phyloP scores from a whole-genome alignment of 1,140 invertebrate species.

The Ostrea edulis region DNA sequence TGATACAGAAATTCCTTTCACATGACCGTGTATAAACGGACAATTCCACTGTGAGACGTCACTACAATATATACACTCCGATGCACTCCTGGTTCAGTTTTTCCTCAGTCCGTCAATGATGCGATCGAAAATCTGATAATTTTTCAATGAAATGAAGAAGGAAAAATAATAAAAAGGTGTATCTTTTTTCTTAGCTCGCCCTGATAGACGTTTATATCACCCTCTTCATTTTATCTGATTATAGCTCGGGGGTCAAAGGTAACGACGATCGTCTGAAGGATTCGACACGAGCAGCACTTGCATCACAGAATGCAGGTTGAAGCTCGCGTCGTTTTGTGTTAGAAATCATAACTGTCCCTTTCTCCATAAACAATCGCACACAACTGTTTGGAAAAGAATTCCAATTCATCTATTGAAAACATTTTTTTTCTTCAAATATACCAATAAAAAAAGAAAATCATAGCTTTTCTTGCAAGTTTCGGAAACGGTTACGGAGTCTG shows the following conservation, averaged over 20 bases:
- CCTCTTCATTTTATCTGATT: constrained; percentile 26
- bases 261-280: not conserved
- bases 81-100: not conserved
- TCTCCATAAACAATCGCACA: not conserved
- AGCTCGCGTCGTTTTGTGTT: not conserved
- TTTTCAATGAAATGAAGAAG: constrained; percentile 25
- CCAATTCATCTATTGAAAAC: not conserved
- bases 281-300: not conserved
- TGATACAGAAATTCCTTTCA: constrained; percentile 32
- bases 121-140: constrained; percentile 32
- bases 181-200: constrained; percentile 17
- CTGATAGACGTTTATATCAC: constrained; percentile 31
- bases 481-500: too few species aligned
- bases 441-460: not conserved
- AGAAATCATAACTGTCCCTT: not conserved
- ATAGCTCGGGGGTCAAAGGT: constrained; percentile 22
- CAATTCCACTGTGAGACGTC: not conserved
- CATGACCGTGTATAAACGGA: not conserved
- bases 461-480: not conserved
- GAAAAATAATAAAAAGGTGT: constrained; percentile 38
- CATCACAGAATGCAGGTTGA: constrained; percentile 13
- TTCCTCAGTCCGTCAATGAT: constrained; percentile 6
- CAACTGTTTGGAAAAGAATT: not conserved
- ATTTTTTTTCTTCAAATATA: not conserved
- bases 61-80: not conserved